Conservation (phyloP, 1,140 invertebrate species). For the Centruroides sculpturatus region DNA sequence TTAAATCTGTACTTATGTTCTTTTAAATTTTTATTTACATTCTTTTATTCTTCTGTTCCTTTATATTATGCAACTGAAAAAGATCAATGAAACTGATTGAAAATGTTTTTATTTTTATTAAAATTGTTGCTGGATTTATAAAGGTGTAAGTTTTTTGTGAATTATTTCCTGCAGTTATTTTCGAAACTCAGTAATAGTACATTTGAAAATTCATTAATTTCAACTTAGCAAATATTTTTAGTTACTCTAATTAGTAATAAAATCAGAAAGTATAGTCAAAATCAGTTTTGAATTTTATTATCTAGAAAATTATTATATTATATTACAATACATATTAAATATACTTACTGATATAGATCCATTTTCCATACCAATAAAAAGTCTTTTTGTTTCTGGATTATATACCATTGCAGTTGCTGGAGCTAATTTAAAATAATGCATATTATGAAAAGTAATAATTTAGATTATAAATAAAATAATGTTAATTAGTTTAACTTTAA, state of each 20-base stretch:
- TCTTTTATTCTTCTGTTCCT: no score
- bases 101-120: no score
- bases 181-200: no score
- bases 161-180: no score
- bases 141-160: no score
- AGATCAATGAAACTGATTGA: no score
- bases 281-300: neutral
- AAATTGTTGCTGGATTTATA: no score
- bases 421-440: conserved; percentile 19
- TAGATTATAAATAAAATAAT: neutral
- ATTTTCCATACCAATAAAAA: conserved; percentile 94
- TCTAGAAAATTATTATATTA: neutral
- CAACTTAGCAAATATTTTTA: no score
- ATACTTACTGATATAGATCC: conserved; percentile 59
- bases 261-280: neutral
- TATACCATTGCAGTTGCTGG: conserved; percentile 66
- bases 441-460: neutral
- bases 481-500: neutral
- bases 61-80: no score
- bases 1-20: no score
- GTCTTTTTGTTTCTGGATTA: conserved; percentile 59
- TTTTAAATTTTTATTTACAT: no score
- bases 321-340: neutral
- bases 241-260: neutral
- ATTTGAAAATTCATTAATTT: no score